Base-by-base conservation (phyloP, 2,113 vertebrate species). In the Triplophysa rosa region DNA sequence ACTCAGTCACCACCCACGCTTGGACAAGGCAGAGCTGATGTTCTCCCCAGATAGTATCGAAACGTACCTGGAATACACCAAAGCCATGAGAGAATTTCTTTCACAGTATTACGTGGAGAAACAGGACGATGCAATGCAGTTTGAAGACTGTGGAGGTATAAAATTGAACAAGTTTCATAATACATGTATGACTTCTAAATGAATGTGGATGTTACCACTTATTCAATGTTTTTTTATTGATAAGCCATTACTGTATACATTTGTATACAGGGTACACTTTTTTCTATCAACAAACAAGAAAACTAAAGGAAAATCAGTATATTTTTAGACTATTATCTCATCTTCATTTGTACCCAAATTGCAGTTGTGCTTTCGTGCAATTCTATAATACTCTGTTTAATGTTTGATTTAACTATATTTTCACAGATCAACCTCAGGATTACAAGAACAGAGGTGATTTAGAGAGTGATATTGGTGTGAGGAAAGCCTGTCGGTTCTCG, bases 61-160 rank as follows among this genome's bases (percentile, higher is more conserved):
- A 73, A 90, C 81, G 26, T 98, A 90, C 10, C 76, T 91, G 16
- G 29, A 81, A 0, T 96, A 94, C n/a, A 87, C 93, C 56, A 85
- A 74, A 66, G 89, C 87, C 84, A 76, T 99, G 1, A 82, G 79
- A 2, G 88, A 90, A 8, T 37, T 37, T 37, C 33, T 0, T 95
- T 98, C 81, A 78, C 98, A 82, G 82, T 77, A 99, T 66, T 87
- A 90, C 0, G 87, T 88, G 0, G 66, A 81, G 0, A n/a, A 59
- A 0, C 95, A 98, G 87, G 78, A 9, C 0, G 92, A 95, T 47
- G 87, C 82, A 49, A 92, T 93, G 10, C 69, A 89, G 13, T 98
- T 93, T 67, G 91, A 97, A 78, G 92, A 96, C 3, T 99, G 98
- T 62, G 90, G 91, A 85, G 85, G 98, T 99, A 89, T n/a, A 24